Base-by-base conservation (phyloP, 2,113 vertebrate genomes). In the Anguilla rostrata region DNA sequence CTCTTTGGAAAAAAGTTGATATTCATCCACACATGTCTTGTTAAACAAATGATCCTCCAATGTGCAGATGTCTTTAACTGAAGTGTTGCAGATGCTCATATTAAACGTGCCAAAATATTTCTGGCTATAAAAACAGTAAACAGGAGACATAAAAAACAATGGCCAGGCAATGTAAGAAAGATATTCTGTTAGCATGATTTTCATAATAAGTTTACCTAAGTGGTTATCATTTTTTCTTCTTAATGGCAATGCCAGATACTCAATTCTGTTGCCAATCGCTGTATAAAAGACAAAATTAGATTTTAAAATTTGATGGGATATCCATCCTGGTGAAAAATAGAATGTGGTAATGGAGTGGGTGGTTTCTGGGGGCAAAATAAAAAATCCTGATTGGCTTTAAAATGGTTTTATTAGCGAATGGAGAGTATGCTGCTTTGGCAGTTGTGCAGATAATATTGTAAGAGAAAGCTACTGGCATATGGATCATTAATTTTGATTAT, bases 371-470 rank as follows among this genome's bases (percentile, higher is more conserved):
- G 22, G 18, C 22, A 16, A 53, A 29, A 82, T 53, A 82, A 82
- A 34, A 81, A n/a, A 56, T 53, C 43, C 18, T 53, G 46, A 82
- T 82, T 82, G 81, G 46, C 43, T 82, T 82, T 29, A 82, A 82
- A 82, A 82, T n/a, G 41, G 18, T 82, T 82, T 82, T 82, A 82
- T 82, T 82, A 82, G 20, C 80, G 26, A 82, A 82, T 66, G 60
- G 41, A 46, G 80, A 39, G 29, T 11, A n/a, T 6, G 8, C 40
- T 46, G 20, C 40, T 82, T 26, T 49, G 80, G 22, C 18, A 82
- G 40, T 82, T 81, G 41, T 39, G 7, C 75, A 26, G 80, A 82
- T 82, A 2, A 82, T 82, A 49, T 46, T 22, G 18, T 40, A 46
- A 46, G 15, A 82, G 80, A 43, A 18, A 6, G 41, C 39, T 46